Base-by-base conservation (phyloP, 35 echinoderm and acorn worm genomes). In the Eucidaris tribuloides region DNA sequence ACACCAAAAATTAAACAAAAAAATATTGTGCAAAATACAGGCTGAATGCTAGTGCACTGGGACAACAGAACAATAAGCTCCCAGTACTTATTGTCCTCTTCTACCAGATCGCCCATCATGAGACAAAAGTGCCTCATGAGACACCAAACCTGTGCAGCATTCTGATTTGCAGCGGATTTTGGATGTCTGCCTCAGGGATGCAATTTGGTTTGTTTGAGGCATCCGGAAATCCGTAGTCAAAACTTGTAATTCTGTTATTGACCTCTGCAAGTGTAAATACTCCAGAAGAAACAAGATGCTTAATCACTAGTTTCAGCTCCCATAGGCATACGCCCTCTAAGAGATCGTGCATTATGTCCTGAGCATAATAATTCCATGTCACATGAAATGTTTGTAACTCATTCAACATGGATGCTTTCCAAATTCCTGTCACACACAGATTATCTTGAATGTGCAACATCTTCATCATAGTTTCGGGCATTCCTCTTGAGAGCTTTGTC, bases 281-380 rank as follows among this genome's bases (percentile, higher is more conserved):
- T 38, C 5, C 22, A 13, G 33, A 77, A 58, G 23, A 42, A 17
- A 72, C 39, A 14, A 46, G 27, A 40, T 64, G 28, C 27, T 20
- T 64, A 71, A 83, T 63, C 0, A 83, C 79, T 29, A 77, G 80
- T 9, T 78, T 60, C 20, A 83, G 22, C 49, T 90, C 87, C 48
- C 82, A 61, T 28, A 28, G 56, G 27, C 87, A 90, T 33, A 90
- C 29, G 42, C 80, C 79, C 4, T 90, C 87, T 65, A 90, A 49
- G 15, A 91, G 4, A 39, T 91, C 88, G 24, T 91, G 88, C 88
- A 91, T 91, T 1, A 91, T 35, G 36, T 83, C 87, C 31, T 65
- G 87, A 23, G 79, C 52, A 65, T 35, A 68, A 65, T 35, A 68
- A 58, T 90, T 90, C 0, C 1, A 41, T 2, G 43, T 44, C 0